Conservation (phyloP, 2,797 vertebrate genomes). For the Gymnodraco acuticeps region DNA sequence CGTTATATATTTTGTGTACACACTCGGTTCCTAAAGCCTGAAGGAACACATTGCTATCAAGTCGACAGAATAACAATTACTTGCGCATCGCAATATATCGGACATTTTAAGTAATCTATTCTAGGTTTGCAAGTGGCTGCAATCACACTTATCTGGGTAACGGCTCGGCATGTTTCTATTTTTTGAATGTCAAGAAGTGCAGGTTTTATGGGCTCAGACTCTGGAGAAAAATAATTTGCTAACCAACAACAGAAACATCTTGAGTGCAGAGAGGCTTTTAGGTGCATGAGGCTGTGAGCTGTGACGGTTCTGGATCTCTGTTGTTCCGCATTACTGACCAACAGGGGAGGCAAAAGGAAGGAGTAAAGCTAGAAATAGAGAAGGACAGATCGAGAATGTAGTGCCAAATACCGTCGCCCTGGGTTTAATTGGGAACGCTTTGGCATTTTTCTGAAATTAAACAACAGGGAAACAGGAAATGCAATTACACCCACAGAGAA, state of each 20-base stretch:
- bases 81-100: not conserved
- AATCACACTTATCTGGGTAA: slow-evolving; percentile 15
- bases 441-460: slow-evolving; percentile 71
- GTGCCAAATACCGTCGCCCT: slow-evolving; percentile 39
- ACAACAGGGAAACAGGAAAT: slow-evolving; percentile 71
- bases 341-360: slow-evolving; percentile 5
- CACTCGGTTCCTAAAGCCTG: slow-evolving; percentile 13
- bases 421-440: slow-evolving; percentile 67
- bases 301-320: slow-evolving; percentile 59
- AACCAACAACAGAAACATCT: slow-evolving; percentile 64
- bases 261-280: slow-evolving; percentile 53
- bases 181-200: slow-evolving; percentile 45
- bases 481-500: slow-evolving; percentile 69
- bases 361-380: not conserved
- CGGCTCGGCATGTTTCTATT: not conserved
- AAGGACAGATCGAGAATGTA: slow-evolving; percentile 6
- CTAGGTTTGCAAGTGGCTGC: not conserved
- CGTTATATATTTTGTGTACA: not conserved
- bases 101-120: slow-evolving; percentile 11
- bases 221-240: slow-evolving; percentile 59
- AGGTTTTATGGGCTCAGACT: slow-evolving; percentile 43
- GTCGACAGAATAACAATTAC: slow-evolving; percentile 39
- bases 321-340: slow-evolving; percentile 57
- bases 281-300: slow-evolving; percentile 50
- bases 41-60: slow-evolving; percentile 37